These are phyloP conservation scores for Siderastrea siderea DNA, from an alignment of 92 coral and sea anemone genomes.

Conservation along the genomic window DNA sequence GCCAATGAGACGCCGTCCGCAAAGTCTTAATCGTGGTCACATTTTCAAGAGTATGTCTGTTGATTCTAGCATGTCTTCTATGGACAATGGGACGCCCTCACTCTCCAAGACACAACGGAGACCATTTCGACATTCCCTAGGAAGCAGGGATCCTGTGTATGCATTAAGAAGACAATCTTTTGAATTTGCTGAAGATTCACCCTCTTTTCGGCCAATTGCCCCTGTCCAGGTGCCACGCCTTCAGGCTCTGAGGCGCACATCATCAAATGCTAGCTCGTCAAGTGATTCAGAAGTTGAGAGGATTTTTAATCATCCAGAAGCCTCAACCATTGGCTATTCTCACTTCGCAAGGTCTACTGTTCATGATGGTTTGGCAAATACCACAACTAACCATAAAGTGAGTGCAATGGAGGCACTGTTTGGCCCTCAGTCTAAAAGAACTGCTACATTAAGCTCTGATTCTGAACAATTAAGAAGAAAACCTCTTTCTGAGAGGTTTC, in stretches of 20 bases:
- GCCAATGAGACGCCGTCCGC: constrained; percentile 17
- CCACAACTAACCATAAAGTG: constrained; percentile 5
- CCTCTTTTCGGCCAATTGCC: constrained; percentile 16
- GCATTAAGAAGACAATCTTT: constrained; percentile 47
- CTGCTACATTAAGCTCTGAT: not conserved
- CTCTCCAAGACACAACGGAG: not conserved
- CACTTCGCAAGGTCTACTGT: not conserved
- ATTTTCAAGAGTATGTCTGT: constrained; percentile 29
- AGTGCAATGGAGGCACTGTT: constrained; percentile 45
- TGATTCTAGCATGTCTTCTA: constrained; percentile 21
- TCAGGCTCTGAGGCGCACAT: constrained; percentile 58
- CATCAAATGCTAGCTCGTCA: constrained; percentile 58
- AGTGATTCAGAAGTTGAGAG: constrained; percentile 66
- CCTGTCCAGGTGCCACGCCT: constrained; percentile 42
- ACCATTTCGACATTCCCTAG: constrained; percentile 57
- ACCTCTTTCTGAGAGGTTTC: constrained; percentile 62
- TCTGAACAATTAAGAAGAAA: not conserved
- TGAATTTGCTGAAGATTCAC: constrained; percentile 27
- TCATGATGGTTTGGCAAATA: not conserved
- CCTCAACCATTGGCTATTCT: not conserved
- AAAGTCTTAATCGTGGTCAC: constrained; percentile 1
- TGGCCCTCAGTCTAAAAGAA: constrained; percentile 39
- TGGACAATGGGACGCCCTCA: not conserved
- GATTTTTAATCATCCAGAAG: constrained; percentile 27
- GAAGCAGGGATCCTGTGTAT: constrained; percentile 33